Evolutionary conservation across 2,888 invertebrate species (phyloP).

Genomic region (Cephalotes varians): DNA sequence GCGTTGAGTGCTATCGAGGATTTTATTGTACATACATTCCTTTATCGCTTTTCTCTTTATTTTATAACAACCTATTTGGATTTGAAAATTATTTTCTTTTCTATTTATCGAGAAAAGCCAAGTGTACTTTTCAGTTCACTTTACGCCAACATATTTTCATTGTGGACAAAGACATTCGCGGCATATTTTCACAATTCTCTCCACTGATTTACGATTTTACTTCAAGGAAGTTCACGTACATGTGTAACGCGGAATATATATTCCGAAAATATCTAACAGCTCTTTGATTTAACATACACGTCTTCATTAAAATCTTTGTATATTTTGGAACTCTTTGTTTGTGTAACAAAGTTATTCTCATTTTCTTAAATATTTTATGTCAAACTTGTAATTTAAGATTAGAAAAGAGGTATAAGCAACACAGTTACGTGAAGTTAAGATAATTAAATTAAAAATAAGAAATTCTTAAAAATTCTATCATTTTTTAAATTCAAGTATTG

Average conservation of each 20-base stretch:
- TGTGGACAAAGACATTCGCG: constrained; percentile 2
- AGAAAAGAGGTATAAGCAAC: background rate
- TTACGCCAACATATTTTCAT: constrained; percentile 19
- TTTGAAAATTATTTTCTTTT: constrained; percentile 34
- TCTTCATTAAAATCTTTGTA: background rate
- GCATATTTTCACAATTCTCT: background rate
- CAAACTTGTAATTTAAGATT: background rate
- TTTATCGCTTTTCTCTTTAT: constrained; percentile 39
- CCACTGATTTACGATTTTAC: background rate
- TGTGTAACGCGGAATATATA: background rate
- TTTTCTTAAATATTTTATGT: background rate
- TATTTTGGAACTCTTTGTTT: too few relatives aligned
- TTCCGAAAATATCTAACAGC: background rate
- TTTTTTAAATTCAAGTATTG: too few relatives aligned
- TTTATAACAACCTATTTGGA: constrained; percentile 36
- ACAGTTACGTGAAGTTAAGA: background rate
- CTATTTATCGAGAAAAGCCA: constrained; percentile 28
- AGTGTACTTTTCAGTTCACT: constrained; percentile 35
- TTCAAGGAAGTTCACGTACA: background rate
- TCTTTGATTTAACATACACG: background rate
- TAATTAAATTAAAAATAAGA: too few relatives aligned
- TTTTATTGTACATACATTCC: constrained; percentile 35
- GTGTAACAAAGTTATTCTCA: too few relatives aligned
- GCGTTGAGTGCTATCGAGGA: background rate
- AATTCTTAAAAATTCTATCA: background rate